Evolutionary conservation across 2,888 invertebrate genomes (phyloP).

Genomic region (Acanthopleura granulata): DNA sequence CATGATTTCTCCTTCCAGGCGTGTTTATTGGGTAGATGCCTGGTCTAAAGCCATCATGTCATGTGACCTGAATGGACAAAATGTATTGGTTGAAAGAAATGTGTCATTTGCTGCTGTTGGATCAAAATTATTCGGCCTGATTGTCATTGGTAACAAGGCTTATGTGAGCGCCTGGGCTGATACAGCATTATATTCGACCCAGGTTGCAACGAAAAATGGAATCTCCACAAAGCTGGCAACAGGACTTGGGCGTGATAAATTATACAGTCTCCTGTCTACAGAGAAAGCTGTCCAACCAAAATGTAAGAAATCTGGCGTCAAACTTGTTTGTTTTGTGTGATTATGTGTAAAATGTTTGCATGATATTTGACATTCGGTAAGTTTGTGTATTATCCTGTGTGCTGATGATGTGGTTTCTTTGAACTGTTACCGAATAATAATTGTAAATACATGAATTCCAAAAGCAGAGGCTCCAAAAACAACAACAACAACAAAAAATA

Average conservation of each 20-base stretch:
- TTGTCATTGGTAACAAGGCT: conserved; percentile 54
- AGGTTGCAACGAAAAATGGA: conserved; percentile 37
- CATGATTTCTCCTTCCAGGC: conserved; percentile 34
- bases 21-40: conserved; percentile 62
- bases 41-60: conserved; percentile 49
- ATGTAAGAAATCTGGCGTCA: conserved; percentile 34
- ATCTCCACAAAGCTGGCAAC: neutral
- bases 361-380: no score
- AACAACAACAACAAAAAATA: no score
- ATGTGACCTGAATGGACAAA: conserved; percentile 48
- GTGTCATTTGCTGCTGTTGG: conserved; percentile 37
- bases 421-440: no score
- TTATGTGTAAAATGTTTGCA: no score
- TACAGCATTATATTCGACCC: conserved; percentile 41
- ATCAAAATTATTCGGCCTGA: conserved; percentile 52
- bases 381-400: no score
- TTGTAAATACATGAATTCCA: no score
- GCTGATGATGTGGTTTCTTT: no score
- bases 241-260: conserved; percentile 39
- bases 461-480: no score
- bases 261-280: conserved; percentile 53
- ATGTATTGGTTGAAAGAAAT: conserved; percentile 42
- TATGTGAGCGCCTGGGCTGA: conserved; percentile 54
- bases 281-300: conserved; percentile 45
- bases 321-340: no score